Evolutionary conservation across 2,113 vertebrate species (phyloP).

Genomic region (Brienomyrus brachyistius): DNA sequence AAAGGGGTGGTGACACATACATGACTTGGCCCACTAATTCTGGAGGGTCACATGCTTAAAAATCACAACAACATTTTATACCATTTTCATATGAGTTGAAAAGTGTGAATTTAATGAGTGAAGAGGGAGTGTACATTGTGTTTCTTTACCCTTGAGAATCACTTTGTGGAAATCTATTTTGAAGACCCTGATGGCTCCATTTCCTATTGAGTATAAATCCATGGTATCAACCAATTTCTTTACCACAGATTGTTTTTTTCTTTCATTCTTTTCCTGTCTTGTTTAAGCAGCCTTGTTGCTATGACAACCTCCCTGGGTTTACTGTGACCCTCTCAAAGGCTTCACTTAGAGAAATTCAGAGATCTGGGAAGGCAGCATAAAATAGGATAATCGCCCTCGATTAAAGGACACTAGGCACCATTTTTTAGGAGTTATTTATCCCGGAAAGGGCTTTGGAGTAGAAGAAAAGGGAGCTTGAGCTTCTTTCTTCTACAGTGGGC

Average conservation of each 20-base stretch:
- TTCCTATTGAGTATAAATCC: constrained; percentile 4
- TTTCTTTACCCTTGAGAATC: not conserved
- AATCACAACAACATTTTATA: not conserved
- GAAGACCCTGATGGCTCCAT: not conserved
- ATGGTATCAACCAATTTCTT: constrained; percentile 4
- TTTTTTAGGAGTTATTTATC: constrained; percentile 24
- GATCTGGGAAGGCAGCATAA: constrained; percentile 19
- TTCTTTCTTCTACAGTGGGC: constrained; percentile 21
- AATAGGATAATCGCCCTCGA: constrained; percentile 21
- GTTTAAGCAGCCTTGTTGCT: constrained; percentile 13
- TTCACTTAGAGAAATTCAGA: constrained; percentile 1
- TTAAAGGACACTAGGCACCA: constrained; percentile 13
- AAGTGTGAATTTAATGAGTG: not conserved
- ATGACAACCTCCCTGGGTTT: constrained; percentile 15
- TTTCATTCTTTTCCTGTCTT: not conserved
- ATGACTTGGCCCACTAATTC: not conserved
- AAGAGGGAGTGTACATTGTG: not conserved
- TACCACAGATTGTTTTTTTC: not conserved
- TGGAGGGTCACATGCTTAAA: not conserved
- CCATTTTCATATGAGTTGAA: not conserved
- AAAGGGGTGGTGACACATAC: not conserved
- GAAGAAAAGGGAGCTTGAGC: not conserved
- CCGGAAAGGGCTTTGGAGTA: constrained; percentile 19
- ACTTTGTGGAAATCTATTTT: not conserved
- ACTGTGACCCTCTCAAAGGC: constrained; percentile 8